Evolutionary conservation across 1,140 invertebrate species (phyloP).

Genomic region (Zaprionus tsacasi): DNA sequence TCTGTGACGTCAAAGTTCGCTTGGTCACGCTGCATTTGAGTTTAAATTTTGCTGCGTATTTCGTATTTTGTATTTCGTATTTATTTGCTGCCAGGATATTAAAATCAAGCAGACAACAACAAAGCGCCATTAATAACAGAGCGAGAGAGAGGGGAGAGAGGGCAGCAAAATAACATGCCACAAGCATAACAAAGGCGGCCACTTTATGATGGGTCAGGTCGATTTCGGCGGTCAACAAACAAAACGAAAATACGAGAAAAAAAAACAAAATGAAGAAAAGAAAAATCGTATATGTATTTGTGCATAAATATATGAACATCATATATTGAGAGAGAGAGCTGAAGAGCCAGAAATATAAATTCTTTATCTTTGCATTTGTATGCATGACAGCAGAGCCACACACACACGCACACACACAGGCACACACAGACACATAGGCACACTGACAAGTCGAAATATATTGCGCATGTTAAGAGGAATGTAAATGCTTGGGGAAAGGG

Average conservation of each 20-base stretch:
- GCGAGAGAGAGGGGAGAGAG: not conserved
- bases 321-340: slow-evolving; percentile 18
- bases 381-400: slow-evolving; percentile 56
- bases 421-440: slow-evolving; percentile 25
- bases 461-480: slow-evolving; percentile 75
- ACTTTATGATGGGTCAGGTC: slow-evolving; percentile 73
- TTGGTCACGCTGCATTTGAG: slow-evolving; percentile 65
- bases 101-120: slow-evolving; percentile 45
- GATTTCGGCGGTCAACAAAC: slow-evolving; percentile 45
- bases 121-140: slow-evolving; percentile 47
- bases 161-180: slow-evolving; percentile 23
- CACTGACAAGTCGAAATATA: slow-evolving; percentile 70
- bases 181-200: slow-evolving; percentile 37
- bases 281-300: slow-evolving; percentile 36
- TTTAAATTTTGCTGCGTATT: slow-evolving; percentile 48
- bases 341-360: slow-evolving; percentile 40
- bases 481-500: slow-evolving; percentile 54
- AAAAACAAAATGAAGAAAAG: slow-evolving; percentile 20
- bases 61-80: slow-evolving; percentile 31
- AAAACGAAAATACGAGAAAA: slow-evolving; percentile 15
- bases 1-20: slow-evolving; percentile 62
- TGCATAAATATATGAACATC: slow-evolving; percentile 23
- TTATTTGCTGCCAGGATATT: slow-evolving; percentile 36
- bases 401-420: slow-evolving; percentile 24
- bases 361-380: slow-evolving; percentile 75